Evolutionary conservation across 2,888 invertebrate genomes (phyloP).

Genomic region (Hedya salicella): DNA sequence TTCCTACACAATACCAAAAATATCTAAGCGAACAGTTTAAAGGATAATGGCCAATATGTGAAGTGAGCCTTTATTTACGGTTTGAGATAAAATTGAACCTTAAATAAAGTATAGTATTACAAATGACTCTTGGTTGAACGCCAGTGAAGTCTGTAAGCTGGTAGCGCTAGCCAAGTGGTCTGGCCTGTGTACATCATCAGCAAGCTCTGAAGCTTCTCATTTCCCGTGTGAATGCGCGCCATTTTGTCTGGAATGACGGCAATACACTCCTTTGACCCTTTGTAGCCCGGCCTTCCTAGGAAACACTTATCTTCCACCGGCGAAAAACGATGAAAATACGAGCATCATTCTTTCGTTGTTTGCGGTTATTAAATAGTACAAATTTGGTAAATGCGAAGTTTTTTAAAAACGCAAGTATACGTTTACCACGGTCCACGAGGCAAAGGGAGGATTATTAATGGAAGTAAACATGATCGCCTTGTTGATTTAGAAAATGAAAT

Average conservation of each 20-base stretch:
- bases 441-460: neutral
- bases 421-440: neutral
- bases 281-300: constrained; percentile 51
- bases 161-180: constrained; percentile 10
- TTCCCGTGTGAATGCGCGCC: constrained; percentile 72
- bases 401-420: too few species aligned
- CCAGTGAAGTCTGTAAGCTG: neutral
- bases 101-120: too few species aligned
- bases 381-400: too few species aligned
- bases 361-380: too few species aligned
- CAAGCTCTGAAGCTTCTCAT: constrained; percentile 64
- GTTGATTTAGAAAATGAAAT: neutral
- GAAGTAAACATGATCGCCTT: neutral
- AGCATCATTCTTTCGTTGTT: neutral
- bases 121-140: neutral
- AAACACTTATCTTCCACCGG: constrained; percentile 16
- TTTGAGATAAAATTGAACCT: too few species aligned
- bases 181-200: constrained; percentile 39
- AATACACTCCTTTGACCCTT: constrained; percentile 72
- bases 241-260: constrained; percentile 70
- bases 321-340: constrained; percentile 18
- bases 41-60: too few species aligned
- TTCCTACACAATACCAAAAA: too few species aligned
- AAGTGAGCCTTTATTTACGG: too few species aligned
- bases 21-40: too few species aligned